These are phyloP conservation scores for Oscheius sp. DNA, from an alignment of 1,140 invertebrate genomes.

Conservation along the genomic window DNA sequence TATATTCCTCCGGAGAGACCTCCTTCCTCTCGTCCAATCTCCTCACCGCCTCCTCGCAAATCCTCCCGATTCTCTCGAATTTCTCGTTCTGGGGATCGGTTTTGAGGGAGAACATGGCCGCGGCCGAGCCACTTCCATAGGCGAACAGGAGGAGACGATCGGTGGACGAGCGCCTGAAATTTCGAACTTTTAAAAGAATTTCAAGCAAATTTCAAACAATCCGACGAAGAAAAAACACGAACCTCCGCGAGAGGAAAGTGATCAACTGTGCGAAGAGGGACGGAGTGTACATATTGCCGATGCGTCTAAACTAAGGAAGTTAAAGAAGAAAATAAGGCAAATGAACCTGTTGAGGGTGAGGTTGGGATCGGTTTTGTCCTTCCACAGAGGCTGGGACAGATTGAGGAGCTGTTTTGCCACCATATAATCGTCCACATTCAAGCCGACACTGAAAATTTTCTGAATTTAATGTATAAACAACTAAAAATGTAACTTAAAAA, in stretches of 20 bases:
- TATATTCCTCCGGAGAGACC: slow-evolving; percentile 45
- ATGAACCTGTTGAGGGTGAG: slow-evolving; percentile 79
- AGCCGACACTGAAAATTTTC: too few relatives aligned
- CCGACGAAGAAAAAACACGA: slow-evolving; percentile 50
- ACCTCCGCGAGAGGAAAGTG: slow-evolving; percentile 72
- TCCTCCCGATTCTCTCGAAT: slow-evolving; percentile 30
- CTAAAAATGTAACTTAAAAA: background rate
- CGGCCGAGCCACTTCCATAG: slow-evolving; percentile 92
- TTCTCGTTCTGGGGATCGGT: slow-evolving; percentile 62
- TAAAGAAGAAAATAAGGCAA: too few relatives aligned
- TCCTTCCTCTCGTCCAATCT: slow-evolving; percentile 38
- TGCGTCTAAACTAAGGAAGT: too few relatives aligned
- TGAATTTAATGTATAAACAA: too few relatives aligned
- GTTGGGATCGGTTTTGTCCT: slow-evolving; percentile 81
- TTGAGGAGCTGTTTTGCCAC: slow-evolving; percentile 21
- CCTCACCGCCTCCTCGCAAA: slow-evolving; percentile 9
- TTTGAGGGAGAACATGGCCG: slow-evolving; percentile 89
- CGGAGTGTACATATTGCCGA: slow-evolving; percentile 98
- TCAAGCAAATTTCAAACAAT: background rate
- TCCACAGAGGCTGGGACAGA: slow-evolving; percentile 73
- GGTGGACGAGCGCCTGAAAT: slow-evolving; percentile 45
- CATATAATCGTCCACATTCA: background rate
- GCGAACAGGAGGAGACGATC: slow-evolving; percentile 81
- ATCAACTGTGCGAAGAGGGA: slow-evolving; percentile 89
- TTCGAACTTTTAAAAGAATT: background rate